Evolutionary conservation across 2,113 vertebrate genomes (phyloP).

Genomic region (Pelecanus crispus): DNA sequence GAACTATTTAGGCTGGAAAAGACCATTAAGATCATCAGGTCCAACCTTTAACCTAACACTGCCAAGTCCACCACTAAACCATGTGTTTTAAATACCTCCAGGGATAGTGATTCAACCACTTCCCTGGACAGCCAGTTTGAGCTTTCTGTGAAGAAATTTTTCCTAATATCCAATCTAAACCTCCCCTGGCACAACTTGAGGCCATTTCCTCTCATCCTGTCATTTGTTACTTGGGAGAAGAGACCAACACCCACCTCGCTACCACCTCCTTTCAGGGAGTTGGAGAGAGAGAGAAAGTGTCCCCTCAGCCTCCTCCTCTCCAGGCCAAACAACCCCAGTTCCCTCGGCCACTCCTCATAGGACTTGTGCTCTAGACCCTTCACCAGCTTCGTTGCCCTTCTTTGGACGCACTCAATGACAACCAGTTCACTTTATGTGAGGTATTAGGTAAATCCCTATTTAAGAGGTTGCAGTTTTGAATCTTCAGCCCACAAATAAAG

Average conservation of each 20-base stretch:
- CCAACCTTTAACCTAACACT: not conserved
- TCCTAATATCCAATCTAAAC: no score
- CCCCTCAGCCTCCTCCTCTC: not conserved
- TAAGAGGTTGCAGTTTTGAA: not conserved
- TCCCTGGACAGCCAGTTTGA: no score
- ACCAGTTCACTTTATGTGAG: not conserved
- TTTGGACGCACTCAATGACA: not conserved
- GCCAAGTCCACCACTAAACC: no score
- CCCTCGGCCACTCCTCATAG: not conserved
- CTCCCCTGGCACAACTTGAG: no score
- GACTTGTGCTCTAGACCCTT: not conserved
- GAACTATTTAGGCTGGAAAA: not conserved
- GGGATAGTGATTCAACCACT: no score
- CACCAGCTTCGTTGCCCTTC: not conserved
- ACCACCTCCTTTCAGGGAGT: not conserved
- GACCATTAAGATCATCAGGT: not conserved
- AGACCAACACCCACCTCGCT: rapidly evolving
- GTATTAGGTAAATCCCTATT: not conserved
- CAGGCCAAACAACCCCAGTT: not conserved
- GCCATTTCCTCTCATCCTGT: not conserved
- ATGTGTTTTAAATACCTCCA: no score
- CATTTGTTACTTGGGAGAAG: not conserved
- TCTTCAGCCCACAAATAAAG: not conserved
- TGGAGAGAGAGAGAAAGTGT: not conserved
- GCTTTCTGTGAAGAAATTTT: no score